Conservation (phyloP, 2,113 vertebrate genomes). For the Dascyllus trimaculatus region DNA sequence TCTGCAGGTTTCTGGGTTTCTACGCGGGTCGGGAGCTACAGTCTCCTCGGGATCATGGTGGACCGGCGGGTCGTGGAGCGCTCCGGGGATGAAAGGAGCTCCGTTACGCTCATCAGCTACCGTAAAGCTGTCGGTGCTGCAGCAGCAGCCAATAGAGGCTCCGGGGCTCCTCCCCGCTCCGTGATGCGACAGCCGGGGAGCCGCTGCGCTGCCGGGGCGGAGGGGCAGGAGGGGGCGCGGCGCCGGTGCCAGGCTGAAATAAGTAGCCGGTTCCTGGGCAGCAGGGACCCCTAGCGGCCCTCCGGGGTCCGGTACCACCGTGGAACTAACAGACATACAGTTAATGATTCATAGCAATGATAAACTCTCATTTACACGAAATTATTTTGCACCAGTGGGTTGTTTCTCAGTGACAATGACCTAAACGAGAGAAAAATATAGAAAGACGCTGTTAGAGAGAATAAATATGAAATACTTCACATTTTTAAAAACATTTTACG, state of each 20-base stretch:
- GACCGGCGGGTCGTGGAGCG: not conserved
- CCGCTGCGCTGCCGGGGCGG: slow-evolving; percentile 60
- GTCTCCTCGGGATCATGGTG: slow-evolving; percentile 52
- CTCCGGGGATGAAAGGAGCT: slow-evolving; percentile 24
- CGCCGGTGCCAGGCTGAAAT: slow-evolving; percentile 25
- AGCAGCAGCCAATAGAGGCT: slow-evolving; percentile 58
- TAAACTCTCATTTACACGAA: no score
- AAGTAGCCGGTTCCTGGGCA: not conserved
- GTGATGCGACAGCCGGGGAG: slow-evolving; percentile 72
- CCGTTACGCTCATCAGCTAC: slow-evolving; percentile 51
- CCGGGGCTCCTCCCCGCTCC: slow-evolving; percentile 69
- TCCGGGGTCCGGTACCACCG: not conserved
- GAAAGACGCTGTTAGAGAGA: no score
- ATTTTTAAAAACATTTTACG: no score
- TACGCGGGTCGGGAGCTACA: not conserved
- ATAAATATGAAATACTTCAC: no score
- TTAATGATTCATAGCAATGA: no score
- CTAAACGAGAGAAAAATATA: no score
- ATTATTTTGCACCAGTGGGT: no score
- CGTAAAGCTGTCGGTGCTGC: slow-evolving; percentile 67
- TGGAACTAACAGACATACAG: no score
- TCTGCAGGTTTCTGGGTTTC: not conserved
- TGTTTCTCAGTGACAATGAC: no score
- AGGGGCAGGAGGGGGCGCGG: slow-evolving; percentile 56
- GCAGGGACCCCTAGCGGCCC: slow-evolving; percentile 51